Evolutionary conservation across 2,113 vertebrate species (phyloP).

Genomic region (Pollachius pollachius): DNA sequence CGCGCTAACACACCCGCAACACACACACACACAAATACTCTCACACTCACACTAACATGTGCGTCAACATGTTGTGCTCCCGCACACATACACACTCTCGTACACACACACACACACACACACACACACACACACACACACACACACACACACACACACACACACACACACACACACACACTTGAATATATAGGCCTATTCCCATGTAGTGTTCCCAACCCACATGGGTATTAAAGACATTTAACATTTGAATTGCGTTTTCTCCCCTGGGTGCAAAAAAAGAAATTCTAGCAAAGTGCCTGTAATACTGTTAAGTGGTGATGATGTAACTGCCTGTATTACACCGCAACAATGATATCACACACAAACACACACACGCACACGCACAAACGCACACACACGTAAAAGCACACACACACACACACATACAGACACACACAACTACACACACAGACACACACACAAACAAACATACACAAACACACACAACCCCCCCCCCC

Average conservation of each 20-base stretch:
- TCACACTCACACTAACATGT: no score
- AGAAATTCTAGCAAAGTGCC: conserved; percentile 23
- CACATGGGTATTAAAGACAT: conserved; percentile 47
- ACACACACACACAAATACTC: background rate
- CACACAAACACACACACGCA: conserved; percentile 1
- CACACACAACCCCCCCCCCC: no score
- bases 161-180: conserved; percentile 2
- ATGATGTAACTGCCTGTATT: conserved; percentile 55
- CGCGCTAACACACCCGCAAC: background rate
- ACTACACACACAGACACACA: no score
- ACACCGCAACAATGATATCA: conserved; percentile 46
- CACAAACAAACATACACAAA: no score
- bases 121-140: conserved; percentile 3
- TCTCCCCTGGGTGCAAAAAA: conserved; percentile 35
- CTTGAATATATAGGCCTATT: conserved; percentile 1
- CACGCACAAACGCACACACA: no score
- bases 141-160: background rate
- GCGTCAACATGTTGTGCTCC: no score
- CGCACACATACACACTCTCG: no score
- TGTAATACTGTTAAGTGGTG: conserved; percentile 51
- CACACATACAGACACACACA: no score
- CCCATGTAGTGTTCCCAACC: conserved; percentile 32
- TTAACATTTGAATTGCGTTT: conserved; percentile 53
- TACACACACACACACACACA: background rate
- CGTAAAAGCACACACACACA: no score